Base-by-base conservation (phyloP, 2,888 invertebrate species). In the Meteorus colon region DNA sequence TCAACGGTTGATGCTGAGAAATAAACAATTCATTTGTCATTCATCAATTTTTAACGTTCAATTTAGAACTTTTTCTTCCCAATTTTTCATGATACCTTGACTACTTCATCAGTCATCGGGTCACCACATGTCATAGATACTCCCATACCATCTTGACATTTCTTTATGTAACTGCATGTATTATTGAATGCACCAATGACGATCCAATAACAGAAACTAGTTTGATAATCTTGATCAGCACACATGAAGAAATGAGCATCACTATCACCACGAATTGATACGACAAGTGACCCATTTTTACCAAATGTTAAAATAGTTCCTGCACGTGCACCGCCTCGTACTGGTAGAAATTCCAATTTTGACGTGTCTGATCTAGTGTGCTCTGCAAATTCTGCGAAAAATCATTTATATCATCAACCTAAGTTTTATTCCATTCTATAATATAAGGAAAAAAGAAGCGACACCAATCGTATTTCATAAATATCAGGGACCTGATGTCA, bases 191-290 rank as follows among this genome's bases (percentile, higher is more conserved):
- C 86, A 12, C 84, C 83, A 12, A 89, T 77, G 37, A 86, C 79
- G 12, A 90, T 81, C 85, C 85, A 87, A 66, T 87, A 89, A 72
- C 89, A 89, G n/a, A 81, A 83, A 66, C 81, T 55, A 0, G 1
- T 5, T 0, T 5, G 0, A 31, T 74, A 74, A 4, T 55, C 1
- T 0, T 45, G 12, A 2, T 37, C 45, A 19, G 85, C 79, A 73
- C 89, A 90, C 0, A 90, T 29, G 24, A 82, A 80, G 41, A 89
- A 80, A 60, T 87, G 84, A 0, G 81, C 85, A 31, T 87, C 84
- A 0, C 12, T 24, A 1, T 41, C 1, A 14, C 77, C 82, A 1
- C 86, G 84, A 31, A 86, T 72, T 0, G 87, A 86, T 59, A 86
- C 69, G 0, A 70, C 74, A 1, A 82, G 2, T 5, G 74, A 63